Evolutionary conservation across 2,888 invertebrate species (phyloP), one percentile per base, ranked within the genome.

Genomic region (Zele albiditarsus): DNA sequence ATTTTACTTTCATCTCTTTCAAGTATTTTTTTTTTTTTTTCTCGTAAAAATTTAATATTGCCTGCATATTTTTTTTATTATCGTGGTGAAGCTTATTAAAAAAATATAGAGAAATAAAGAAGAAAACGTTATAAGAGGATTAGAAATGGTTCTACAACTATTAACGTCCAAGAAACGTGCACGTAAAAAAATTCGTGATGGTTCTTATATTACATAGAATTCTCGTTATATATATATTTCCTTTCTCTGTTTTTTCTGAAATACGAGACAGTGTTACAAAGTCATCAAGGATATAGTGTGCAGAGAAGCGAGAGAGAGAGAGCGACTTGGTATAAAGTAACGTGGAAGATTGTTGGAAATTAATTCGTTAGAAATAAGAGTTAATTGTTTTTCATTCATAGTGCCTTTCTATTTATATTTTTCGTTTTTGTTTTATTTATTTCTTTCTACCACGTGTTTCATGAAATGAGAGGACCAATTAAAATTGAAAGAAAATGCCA

Each of bases 321-420:
- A 53, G 53, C 20, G 6, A 53, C 53, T 20, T 46, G 2, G 3
- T 46, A 23, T 20, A 10, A 53, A 20, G 8, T 53, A 20, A 53
- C 53, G 4, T 1, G 6, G 5, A 23, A 74, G 79, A 80, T 82
- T 81, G 80, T 83, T 80, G 78, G 76, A 78, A 84, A 80, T 84
- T 85, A 83, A 85, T 84, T 84, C 79, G 79, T 79, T 74, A 82
- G 82, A 82, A 85, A 82, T 80, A 80, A 82, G 80, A 75, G 79
- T 20, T 53, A 3, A 20, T 53, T 53, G 20, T 53, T 20, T 53
- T 23, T 53, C 20, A 53, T 20, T 53, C 16, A 46, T 46, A 16
- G 1, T n/a, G 16, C 4, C n/a, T 3, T n/a, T n/a, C n/a, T 46
- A 46, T 46, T 46, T 3, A 46, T 46, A 16, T 5, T 46, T n/a